Conservation (phyloP, 2,113 vertebrate species). For the Nothocercus nigrocapillus region DNA sequence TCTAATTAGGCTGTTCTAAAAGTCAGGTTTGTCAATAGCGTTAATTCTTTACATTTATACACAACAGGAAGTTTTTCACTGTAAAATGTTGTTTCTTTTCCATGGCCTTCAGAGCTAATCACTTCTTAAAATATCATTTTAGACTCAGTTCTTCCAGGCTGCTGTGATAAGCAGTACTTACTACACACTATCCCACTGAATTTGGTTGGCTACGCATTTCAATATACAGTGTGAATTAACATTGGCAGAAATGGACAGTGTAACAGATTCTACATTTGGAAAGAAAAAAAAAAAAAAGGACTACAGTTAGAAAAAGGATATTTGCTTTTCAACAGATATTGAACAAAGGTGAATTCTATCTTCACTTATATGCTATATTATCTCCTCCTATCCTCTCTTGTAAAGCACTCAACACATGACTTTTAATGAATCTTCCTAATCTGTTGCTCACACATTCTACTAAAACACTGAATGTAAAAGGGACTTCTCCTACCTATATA, state of each 20-base stretch:
- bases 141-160: background rate
- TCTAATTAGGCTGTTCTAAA: conserved; percentile 32
- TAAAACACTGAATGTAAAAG: background rate
- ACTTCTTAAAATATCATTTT: background rate
- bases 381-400: background rate
- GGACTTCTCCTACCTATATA: background rate
- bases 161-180: background rate
- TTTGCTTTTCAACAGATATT: background rate
- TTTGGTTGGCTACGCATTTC: background rate
- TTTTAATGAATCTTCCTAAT: background rate
- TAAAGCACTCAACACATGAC: background rate
- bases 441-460: background rate
- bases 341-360: background rate
- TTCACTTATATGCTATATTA: background rate
- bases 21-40: conserved; percentile 2
- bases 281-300: background rate
- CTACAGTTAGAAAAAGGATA: background rate
- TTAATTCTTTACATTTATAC: conserved; percentile 26
- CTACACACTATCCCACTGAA: background rate
- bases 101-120: background rate
- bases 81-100: background rate
- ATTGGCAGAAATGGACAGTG: background rate
- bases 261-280: background rate
- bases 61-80: background rate
- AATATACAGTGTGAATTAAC: background rate